Base-by-base conservation (phyloP, 2,888 invertebrate species). In the Dolichopus griseipennis region DNA sequence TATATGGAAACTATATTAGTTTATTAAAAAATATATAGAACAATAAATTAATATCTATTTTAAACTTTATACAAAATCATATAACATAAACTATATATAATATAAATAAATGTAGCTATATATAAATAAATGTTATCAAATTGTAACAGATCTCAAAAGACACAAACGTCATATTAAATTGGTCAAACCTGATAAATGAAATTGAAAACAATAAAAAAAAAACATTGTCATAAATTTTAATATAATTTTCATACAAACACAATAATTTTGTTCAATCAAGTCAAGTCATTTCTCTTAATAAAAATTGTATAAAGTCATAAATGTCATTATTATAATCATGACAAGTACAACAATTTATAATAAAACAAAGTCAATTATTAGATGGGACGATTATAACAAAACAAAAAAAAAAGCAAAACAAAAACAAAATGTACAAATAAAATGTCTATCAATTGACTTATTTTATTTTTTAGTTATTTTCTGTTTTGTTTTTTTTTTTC, bases 261-360 rank as follows among this genome's bases (percentile, higher is more conserved):
- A 15, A 52, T 18, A 52, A 52, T 52, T 52, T 52, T 52, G 18
- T 52, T 52, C 52, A 52, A 52, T 52, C 52, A 52, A 52, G 52
- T 52, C 52, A 52, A 52, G 52, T 52, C 52, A 52, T 52, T 52
- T 52, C 52, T 52, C 52, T 52, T 52, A 52, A 52, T 52, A 52
- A 52, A 52, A 27, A 27, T 27, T 4, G 18, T 52, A 52, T 52
- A n/a, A 52, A 52, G 52, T 52, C 18, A 52, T 52, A 52, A 52
- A 52, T 52, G 52, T 52, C 52, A 52, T 52, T 15, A 52, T 52
- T 52, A 52, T 52, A 27, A 52, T 52, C 52, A 52, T 52, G 52
- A 52, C 52, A 52, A 37, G 41, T 15, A 41, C 41, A 41, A 41
- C 15, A 41, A 41, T 12, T 12, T 41, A 41, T 41, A n/a, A n/a